phyloP scores from a whole-genome alignment of 2,113 vertebrate species.

The Pontoporia blainvillei region DNA sequence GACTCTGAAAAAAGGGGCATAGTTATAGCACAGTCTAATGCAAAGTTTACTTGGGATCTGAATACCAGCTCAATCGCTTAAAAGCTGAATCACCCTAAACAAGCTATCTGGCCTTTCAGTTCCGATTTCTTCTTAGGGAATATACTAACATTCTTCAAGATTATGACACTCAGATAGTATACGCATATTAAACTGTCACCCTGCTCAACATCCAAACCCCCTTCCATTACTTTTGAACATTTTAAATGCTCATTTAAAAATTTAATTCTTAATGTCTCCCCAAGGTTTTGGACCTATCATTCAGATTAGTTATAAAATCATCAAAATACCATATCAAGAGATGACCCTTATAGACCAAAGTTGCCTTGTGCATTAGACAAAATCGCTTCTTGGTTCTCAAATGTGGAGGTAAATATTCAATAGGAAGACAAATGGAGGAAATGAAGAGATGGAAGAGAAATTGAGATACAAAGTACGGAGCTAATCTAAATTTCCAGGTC shows the following conservation, averaged over 20 bases:
- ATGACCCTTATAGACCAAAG: neutral
- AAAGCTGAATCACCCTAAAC: neutral
- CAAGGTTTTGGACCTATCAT: neutral
- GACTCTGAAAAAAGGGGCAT: neutral
- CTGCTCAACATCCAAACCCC: neutral
- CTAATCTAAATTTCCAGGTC: neutral
- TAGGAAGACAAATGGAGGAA: neutral
- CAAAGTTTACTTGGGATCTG: neutral
- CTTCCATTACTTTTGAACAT: neutral
- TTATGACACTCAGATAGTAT: neutral
- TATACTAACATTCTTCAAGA: neutral
- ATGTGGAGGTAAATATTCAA: neutral
- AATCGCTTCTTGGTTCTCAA: neutral
- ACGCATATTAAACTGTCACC: neutral
- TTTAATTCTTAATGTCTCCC: slow-evolving; percentile 16
- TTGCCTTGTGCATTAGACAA: neutral
- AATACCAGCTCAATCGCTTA: neutral
- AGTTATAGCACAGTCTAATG: neutral
- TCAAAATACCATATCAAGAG: neutral
- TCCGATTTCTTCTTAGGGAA: neutral
- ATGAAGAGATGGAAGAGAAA: neutral
- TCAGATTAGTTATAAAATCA: neutral
- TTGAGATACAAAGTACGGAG: neutral
- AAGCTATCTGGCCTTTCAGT: neutral
- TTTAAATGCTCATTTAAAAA: neutral